Evolutionary conservation across 2,888 invertebrate species (phyloP), one percentile per base, ranked within the genome.

Genomic region (Agrilus mali): DNA sequence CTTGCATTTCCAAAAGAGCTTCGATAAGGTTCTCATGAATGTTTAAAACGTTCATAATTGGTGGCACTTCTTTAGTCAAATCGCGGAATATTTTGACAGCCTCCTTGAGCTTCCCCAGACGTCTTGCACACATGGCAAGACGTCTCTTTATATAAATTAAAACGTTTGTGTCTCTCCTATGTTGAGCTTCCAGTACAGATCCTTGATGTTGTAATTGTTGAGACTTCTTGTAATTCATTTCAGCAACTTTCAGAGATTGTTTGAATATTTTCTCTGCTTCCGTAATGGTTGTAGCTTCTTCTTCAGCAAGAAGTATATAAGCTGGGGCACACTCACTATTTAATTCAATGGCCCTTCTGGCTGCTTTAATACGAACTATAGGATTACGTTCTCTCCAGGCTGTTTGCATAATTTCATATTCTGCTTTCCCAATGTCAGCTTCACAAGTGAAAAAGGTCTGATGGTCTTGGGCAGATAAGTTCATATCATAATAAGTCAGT

Each of bases 401-500:
- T 42, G 90, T 89, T 66, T 90, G 88, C 92, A 95, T 92, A 56
- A 89, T 83, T 68, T 93, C 89, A 66, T 88, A 90, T 62, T 93
- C 92, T 4, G 84, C 80, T 65, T 85, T 87, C 31, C 86, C 86
- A 2, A 76, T 77, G 65, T 94, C 92, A 38, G 81, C 83, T 64
- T 93, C 92, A 66, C 92, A 90, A 0, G 89, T 92, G 61, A 94
- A 93, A 68, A 92, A 90, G 4, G 89, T 92, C 66, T 96, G 96
- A 68, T 98, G 97, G 69, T 97, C 97, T 70, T 97, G 96, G 15
- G 97, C 96, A 0, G 95, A 94, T 36, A 97, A 73, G 68, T 97
- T 98, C 96, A 97, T 96, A 62, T 98, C 97, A 66, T 97, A 95
- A 68, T 93, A 97, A 0, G 97, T 97, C 36, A 97, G 74, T 0